Base-by-base conservation (phyloP, 1,140 invertebrate genomes). In the Drusus annulatus region DNA sequence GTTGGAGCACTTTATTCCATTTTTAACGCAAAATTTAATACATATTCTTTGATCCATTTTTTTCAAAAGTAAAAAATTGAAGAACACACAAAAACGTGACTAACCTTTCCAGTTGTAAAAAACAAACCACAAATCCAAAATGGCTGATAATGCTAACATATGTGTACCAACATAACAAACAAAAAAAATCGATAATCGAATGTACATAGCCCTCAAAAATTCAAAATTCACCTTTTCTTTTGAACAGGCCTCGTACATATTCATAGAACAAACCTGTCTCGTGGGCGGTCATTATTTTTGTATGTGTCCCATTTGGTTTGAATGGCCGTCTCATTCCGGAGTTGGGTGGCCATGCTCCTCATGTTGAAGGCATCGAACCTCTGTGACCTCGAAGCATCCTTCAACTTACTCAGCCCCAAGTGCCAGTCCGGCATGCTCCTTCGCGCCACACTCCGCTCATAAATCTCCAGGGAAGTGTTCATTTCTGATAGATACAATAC, bases 251-350 rank as follows among this genome's bases (percentile, higher is more conserved):
- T 28, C 28, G 8, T 7, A 7, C 8, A 54, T 54, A 54, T 36
- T 36, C 8, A 86, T 36, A 36, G 31, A 7, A 36, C 31, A 8
- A 36, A 93, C 91, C 95, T 92, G 84, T 96, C 94, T 16, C 92
- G 88, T 56, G 96, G 88, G 63, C 93, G 90, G 52, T 93, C 92
- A 87, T 96, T 95, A 83, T 96, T 97, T 83, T 94, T 92, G 81
- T 94, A 94, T 81, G 93, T 95, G 83, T 96, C 94, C 96, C 96
- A 98, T 85, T 93, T 91, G 0, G 95, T 95, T 85, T 93, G 93
- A 52, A 95, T 93, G 77, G 92, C 90, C 4, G 95, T 94, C 87
- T 98, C 96, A 85, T 95, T 95, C 56, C 95, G 89, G 52, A 96
- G 85, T 80, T 93, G 93, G 52, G 93, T 90, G 0, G 93, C 92